Base-by-base conservation (phyloP, 2,888 invertebrate species). In the Operophtera brumata region DNA sequence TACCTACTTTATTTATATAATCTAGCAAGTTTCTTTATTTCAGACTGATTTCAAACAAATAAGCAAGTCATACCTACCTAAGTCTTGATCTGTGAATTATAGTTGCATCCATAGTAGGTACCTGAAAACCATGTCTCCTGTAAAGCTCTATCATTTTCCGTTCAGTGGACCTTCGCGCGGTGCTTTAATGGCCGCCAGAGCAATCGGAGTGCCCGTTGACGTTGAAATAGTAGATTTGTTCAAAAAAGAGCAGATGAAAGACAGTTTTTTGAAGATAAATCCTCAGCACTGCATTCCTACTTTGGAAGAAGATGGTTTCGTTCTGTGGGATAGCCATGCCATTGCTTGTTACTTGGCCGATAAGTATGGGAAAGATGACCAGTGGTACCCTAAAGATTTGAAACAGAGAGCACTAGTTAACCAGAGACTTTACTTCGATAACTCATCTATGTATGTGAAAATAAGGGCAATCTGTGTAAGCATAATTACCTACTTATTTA, bases 251-350 rank as follows among this genome's bases (percentile, higher is more conserved):
- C 93, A 93, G 69, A 64, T 92, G 0, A 84, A 85, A 51, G 88
- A 91, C 41, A 91, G 89, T 63, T 93, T 92, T 65, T 59, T 90
- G 41, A 86, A 92, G 82, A 86, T 93, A 40, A 94, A 94, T 75
- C 93, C 93, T 5, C 93, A 93, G 70, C 93, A 94, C 73, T 91
- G 91, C 54, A 82, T 94, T 4, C 94, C 94, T 7, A 94, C 94
- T 7, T 80, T 94, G 52, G 92, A 92, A 20, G 94, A 94, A 72
- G 90, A 92, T 53, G 93, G 93, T 9, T 93, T 93, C 70, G 75
- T 90, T 10, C 60, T 94, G 43, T 94, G 93, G 93, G 94, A 94
- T 74, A 93, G 93, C 65, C 90, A 92, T 34, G 93, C 94, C 7
- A 94, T 94, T 56, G 89, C 91, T 3, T 80, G 90, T 42, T 94